Percentiles rank a stretch among this genome's conserved stretches.
phyloP scores from a whole-genome alignment of 2,888 invertebrate genomes.

The Hypomecis punctinalis region DNA sequence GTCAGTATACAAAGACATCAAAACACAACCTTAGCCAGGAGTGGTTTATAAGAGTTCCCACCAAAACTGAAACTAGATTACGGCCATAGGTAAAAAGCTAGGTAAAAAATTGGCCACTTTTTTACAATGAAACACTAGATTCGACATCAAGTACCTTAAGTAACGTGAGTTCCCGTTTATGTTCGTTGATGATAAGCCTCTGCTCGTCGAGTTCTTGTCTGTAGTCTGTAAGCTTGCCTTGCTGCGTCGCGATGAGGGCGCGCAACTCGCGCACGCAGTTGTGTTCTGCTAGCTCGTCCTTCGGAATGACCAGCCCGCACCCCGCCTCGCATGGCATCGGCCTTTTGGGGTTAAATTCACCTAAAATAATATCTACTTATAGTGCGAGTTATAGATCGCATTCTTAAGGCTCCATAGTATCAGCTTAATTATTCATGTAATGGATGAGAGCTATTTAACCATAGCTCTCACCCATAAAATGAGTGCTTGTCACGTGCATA shows the following conservation, averaged over 20 bases:
- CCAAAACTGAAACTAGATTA: too few species aligned
- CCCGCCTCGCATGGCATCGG: constrained; percentile 97
- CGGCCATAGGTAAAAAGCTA: too few species aligned
- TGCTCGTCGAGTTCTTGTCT: constrained; percentile 95
- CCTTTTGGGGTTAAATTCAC: constrained; percentile 93
- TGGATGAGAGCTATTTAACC: too few species aligned
- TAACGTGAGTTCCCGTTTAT: constrained; percentile 94
- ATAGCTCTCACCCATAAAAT: too few species aligned
- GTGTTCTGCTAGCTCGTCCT: constrained; percentile 97
- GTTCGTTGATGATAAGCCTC: constrained; percentile 94
- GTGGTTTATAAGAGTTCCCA: too few species aligned
- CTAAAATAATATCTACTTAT: constrained; percentile 45
- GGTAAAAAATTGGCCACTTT: too few species aligned
- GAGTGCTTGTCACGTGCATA: too few species aligned
- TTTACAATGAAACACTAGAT: too few species aligned
- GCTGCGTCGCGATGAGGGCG: constrained; percentile 92
- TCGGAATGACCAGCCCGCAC: constrained; percentile 97
- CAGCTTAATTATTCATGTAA: too few species aligned
- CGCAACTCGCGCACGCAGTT: constrained; percentile 96
- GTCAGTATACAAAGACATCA: too few species aligned
- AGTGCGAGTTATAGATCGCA: neutral
- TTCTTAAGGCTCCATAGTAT: too few species aligned
- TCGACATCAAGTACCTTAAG: constrained; percentile 87
- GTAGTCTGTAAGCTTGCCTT: constrained; percentile 93
- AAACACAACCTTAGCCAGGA: too few species aligned